Evolutionary conservation across 2,113 vertebrate genomes (phyloP), one percentile per base, ranked within the genome.

Genomic region (Sander lucioperca): DNA sequence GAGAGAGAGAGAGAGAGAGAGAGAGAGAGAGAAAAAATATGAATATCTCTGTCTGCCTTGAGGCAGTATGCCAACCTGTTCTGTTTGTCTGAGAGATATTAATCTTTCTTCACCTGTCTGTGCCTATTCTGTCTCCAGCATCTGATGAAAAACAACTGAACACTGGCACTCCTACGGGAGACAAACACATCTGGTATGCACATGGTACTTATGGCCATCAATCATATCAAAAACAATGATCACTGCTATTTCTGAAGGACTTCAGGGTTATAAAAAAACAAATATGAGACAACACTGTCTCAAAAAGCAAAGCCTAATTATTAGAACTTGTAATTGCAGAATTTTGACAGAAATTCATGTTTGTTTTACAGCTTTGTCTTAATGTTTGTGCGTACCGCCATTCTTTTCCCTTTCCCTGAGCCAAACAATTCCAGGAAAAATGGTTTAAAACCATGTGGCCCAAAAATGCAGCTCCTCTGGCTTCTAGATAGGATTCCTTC

Each of bases 101-200:
- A 77, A 51, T 91, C 69, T 54, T 27, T 85, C 68, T 48, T 59
- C 73, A 75, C 76, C 70, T 78, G 66, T 27, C 74, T 56, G 57
- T 23, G 14, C 45, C 65, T 33, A 53, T 30, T 18, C 4, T 45
- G 3, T 59, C 62, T 30, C 75, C 69, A 67, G 27, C 54, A 72
- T 16, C 65, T 43, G 10, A 79, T 73, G 57, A 54, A 80, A 91
- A 92, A 86, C 85, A 86, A 81, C 69, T 63, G 45, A 11, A 74
- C 23, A 45, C 53, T 71, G 66, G 73, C 61, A 80, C 59, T 70
- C 58, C 36, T 47, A 16, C 82, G 65, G 15, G 45, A 83, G 77
- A 82, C 56, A 47, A 68, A 73, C 54, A 84, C 85, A 86, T 91
- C 82, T 92, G 77, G 74, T 71, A 33, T 14, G 65, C 85, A 92